Base-by-base conservation (phyloP, 2,797 vertebrate genomes). In the Hydrolagus colliei region DNA sequence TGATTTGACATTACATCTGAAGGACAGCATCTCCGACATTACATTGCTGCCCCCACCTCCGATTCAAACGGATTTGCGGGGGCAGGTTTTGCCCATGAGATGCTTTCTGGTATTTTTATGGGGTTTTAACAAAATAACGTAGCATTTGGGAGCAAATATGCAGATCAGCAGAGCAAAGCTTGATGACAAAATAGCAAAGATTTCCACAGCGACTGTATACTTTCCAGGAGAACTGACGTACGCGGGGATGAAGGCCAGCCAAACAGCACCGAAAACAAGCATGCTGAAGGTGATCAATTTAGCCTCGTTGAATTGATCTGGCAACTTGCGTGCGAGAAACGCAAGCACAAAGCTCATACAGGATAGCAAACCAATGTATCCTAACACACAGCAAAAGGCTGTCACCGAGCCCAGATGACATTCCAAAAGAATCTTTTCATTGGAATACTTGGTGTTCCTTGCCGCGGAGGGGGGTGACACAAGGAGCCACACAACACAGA, bases 251-350 rank as follows among this genome's bases (percentile, higher is more conserved):
- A 89, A 90, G 75, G 87, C 86, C 13, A 87, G 67, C 85, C 87
- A 88, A 63, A 90, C 68, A 0, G 73, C 87, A 63, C 88, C 87
- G 86, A 88, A 89, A 13, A 89, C 71, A 61, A 88, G 14, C 63
- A 87, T 88, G 80, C 88, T 90, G 63, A 89, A 86, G 2, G 77
- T 86, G 86, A 90, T 87, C 1, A 16, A 72, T 73, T 89, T 87
- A 0, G 88, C 88, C 87, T 91, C 86, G 2, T 32, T 88, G 87
- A 90, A 89, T 35, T 77, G 76, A 1, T 86, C 85, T 0, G 89
- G 88, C 62, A 90, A 87, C 12, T 0, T 0, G 12, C 0, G 3
- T 41, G 87, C 22, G 0, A 86, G 73, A 73, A 91, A 89, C 62
- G 88, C 87, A 18, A 87, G 63, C 27, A 65, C 7, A 7, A 79